Evolutionary conservation across 2,113 vertebrate genomes (phyloP), one percentile per base, ranked within the genome.

Genomic region (Cromileptes altivelis): DNA sequence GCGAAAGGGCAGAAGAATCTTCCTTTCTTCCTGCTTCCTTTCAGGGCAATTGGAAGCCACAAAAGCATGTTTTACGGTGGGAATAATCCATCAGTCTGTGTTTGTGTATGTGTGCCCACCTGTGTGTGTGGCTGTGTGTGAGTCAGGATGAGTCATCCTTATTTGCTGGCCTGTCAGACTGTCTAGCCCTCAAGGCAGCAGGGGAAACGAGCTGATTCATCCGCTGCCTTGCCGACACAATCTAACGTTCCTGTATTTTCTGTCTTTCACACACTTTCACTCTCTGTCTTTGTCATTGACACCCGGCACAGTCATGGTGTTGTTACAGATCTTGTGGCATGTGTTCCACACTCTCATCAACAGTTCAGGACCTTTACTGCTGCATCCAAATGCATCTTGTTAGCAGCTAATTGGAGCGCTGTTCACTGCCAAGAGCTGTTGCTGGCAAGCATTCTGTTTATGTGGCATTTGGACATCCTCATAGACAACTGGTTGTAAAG

Each of bases 71-170:
- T 86, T 79, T 87, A 60, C 64, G n/a, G 70, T 75, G 68, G 58
- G 55, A 58, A 81, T 80, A 75, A 85, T 79, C 80, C 69, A 73
- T 84, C 81, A 67, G 52, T 50, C 63, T 45, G 37, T 73, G 19
- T 79, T n/a, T 49, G 42, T 87, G 67, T 69, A 3, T 78, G 64
- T 53, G 57, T 33, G 47, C 56, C 49, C 42, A 67, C 60, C 65
- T 85, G 76, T 60, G 49, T 52, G 37, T 64, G 75, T 33, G 58
- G 49, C 27, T 69, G 78, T 33, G 45, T 19, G 78, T 83, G 88
- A 90, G 86, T 93, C 85, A 88, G 53, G 60, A 85, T 92, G 94
- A 94, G 81, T 94, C 93, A 95, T 92, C 85, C 78, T 49, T 82
- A 79, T 84, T 86, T 89, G 83, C 85, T 63, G 49, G 57, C 81